phyloP scores from a whole-genome alignment of 2,113 vertebrate species.

The Picathartes gymnocephalus region DNA sequence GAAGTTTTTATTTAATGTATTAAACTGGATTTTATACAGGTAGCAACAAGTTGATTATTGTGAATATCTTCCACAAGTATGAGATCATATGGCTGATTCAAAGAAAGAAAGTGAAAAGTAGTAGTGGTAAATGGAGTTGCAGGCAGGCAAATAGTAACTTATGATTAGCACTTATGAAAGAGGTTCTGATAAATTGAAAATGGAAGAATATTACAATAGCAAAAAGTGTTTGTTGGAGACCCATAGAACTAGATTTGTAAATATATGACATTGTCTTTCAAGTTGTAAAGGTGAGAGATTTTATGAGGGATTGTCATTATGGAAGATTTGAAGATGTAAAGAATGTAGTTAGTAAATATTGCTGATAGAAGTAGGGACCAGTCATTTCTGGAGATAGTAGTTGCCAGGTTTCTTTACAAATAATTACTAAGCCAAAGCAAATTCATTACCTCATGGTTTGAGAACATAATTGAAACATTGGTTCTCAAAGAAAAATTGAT shows the following conservation, averaged over 20 bases:
- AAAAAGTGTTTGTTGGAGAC: neutral
- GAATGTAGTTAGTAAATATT: neutral
- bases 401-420: neutral
- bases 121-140: neutral
- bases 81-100: neutral
- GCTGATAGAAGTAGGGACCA: neutral
- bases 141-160: neutral
- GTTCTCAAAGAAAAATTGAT: neutral
- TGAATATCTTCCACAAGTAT: neutral
- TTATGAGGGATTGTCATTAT: neutral
- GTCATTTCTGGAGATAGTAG: neutral
- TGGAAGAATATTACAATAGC: neutral
- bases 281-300: neutral
- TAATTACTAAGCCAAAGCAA: neutral
- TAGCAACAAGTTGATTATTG: neutral
- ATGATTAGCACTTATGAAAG: neutral
- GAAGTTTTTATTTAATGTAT: neutral
- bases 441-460: neutral
- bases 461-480: neutral
- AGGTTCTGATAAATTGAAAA: neutral
- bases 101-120: neutral
- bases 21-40: neutral
- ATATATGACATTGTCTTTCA: neutral
- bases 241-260: neutral
- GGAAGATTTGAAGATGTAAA: neutral